Percentiles rank a stretch among this genome's conserved stretches.
phyloP scores from a whole-genome alignment of 2,888 invertebrate species.

The Sylvicola cinctus region DNA sequence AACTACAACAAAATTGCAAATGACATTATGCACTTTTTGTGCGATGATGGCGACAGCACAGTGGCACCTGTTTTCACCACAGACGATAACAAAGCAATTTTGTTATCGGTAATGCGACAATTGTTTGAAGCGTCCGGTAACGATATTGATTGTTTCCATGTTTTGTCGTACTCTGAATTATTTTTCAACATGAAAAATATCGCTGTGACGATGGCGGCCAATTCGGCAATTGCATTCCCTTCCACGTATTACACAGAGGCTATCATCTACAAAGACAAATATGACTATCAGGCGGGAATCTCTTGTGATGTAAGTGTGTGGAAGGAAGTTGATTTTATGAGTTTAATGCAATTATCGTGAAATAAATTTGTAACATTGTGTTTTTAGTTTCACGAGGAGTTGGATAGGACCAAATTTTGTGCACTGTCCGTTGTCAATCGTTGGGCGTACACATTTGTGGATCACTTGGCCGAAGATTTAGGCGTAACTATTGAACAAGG shows the following conservation, averaged over 20 bases:
- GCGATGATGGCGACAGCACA: slow-evolving; percentile 8
- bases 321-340: slow-evolving; percentile 9
- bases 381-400: slow-evolving; percentile 21
- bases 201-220: slow-evolving; percentile 12
- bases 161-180: slow-evolving; percentile 17
- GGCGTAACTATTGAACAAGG: slow-evolving; percentile 22
- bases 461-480: slow-evolving; percentile 25
- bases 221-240: slow-evolving; percentile 7
- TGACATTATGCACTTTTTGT: slow-evolving; percentile 23
- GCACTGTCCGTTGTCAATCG: slow-evolving; percentile 24
- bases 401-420: slow-evolving; percentile 21
- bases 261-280: slow-evolving; percentile 16
- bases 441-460: slow-evolving; percentile 26
- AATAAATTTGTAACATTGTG: too few relatives aligned
- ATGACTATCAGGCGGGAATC: slow-evolving; percentile 17
- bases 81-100: slow-evolving; percentile 14
- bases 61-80: slow-evolving; percentile 26
- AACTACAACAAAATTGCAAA: slow-evolving; percentile 17
- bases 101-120: slow-evolving; percentile 16
- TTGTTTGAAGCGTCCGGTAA: slow-evolving; percentile 12
- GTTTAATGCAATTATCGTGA: too few relatives aligned
- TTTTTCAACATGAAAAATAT: background rate
- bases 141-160: slow-evolving; percentile 9
- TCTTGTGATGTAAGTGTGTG: slow-evolving; percentile 18
- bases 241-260: slow-evolving; percentile 14